Base-by-base conservation (phyloP, 2,888 invertebrate genomes). In the Lamproptera curius region DNA sequence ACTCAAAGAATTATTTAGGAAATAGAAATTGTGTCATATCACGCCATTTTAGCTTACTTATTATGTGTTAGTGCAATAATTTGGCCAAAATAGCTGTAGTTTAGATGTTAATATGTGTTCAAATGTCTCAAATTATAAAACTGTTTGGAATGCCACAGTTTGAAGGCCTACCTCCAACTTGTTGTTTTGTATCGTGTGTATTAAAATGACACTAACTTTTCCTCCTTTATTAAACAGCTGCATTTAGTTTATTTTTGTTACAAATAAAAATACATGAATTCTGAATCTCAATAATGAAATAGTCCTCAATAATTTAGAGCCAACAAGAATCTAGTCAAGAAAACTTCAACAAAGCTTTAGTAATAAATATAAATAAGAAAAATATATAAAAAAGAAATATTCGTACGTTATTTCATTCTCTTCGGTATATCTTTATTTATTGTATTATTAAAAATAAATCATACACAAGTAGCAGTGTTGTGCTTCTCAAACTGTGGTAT, bases 21-120 rank as follows among this genome's bases (percentile, higher is more conserved):
- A 35, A 41, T 35, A 37, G 28, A 36, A 28, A 44, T 41, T 39
- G 53, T 58, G 55, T 55, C 50, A 52, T 52, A 36, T 55, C 54
- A 56, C 54, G 62, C 67, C 66, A 68, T 60, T 57, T 56, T 50
- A 37, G 40, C 56, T 53, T 44, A 47, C 51, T 51, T 57, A n/a
- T n/a, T n/a, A 64, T 61, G 46, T 57, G 53, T 56, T 70, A 69
- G 77, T 79, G 79, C 78, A 78, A 78, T 78, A 75, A 62, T 61
- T 66, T 65, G 65, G 76, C 77, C 77, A 79, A 78, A 79, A 69
- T 74, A 70, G 62, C 40, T 46, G 34, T 46, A 64, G 61, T 50
- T 45, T 37, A 52, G 51, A 40, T 36, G 20, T 43, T 46, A 51
- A 56, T 53, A 54, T 49, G 35, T 34, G 40, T 38, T 44, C 11